Evolutionary conservation across 2,888 invertebrate genomes (phyloP), one percentile per base, ranked within the genome.

Genomic region (Tineola bisselliella): DNA sequence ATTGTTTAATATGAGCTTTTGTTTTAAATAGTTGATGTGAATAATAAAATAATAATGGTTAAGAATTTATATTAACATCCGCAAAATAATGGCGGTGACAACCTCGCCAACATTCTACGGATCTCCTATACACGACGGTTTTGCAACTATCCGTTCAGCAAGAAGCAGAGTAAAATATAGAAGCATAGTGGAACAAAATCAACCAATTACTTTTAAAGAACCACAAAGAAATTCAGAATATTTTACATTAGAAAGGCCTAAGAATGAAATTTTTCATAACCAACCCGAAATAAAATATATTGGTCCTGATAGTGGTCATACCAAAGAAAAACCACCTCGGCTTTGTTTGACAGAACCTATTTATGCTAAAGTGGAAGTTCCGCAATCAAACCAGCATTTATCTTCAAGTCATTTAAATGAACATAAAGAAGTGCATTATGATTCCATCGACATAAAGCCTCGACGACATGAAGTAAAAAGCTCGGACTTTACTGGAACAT

Each of bases 91-190:
- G 86, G 86, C 87, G 60, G 83, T 84, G 61, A 84, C 86, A 15
- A 84, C 84, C 62, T 82, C 87, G 31, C 72, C 79, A 61, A 79
- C 79, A 59, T 86, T 79, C 70, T 82, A 84, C 70, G 84, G 84
- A 61, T 81, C 90, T 61, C 91, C 92, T 62, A 91, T 95, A 60
- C 92, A 94, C 78, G 95, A 95, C 79, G 95, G 95, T 62, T 95
- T 94, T 80, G 95, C 95, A 60, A 95, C 95, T n/a, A 93, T 95
- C 67, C 88, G 94, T 63, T 89, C 92, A 12, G 90, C 87, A 38
- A 80, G 88, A 68, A 87, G 87, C 68, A 74, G 84, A 66, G 84
- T 86, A 65, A 87, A 87, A 68, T 84, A 87, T 68, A 82, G 84
- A 67, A 84, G 79, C 70, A 69, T 84, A 70, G 79, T 84, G 64